Evolutionary conservation across 2,113 vertebrate species (phyloP).

Genomic region (Chrysochloris asiatica): DNA sequence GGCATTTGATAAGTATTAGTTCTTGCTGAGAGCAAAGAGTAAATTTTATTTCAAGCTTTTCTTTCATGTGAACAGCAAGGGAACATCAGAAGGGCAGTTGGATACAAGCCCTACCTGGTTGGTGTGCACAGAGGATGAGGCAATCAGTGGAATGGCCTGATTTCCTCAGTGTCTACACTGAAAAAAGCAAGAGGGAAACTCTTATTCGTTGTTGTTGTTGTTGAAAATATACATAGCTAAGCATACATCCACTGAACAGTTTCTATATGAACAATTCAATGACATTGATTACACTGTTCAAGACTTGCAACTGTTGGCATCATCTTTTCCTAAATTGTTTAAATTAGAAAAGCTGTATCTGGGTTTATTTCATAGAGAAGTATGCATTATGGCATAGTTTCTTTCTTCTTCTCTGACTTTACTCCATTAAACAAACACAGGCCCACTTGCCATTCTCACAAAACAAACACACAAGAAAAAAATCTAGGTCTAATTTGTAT

Average conservation of each 20-base stretch:
- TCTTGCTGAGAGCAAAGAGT: constrained; percentile 82
- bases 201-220: background rate
- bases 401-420: background rate
- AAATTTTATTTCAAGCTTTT: constrained; percentile 78
- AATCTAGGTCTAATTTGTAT: background rate
- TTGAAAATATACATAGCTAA: background rate
- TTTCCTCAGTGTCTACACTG: background rate
- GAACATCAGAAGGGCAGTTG: constrained; percentile 45
- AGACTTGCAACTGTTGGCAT: background rate
- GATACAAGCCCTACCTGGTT: background rate
- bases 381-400: background rate
- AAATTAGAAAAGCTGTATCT: background rate
- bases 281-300: background rate
- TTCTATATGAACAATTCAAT: background rate
- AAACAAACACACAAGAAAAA: background rate
- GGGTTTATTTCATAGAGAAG: background rate
- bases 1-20: constrained; percentile 82
- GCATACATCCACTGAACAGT: background rate
- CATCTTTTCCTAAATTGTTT: background rate
- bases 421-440: background rate
- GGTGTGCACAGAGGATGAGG: background rate
- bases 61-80: constrained; percentile 60
- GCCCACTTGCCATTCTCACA: background rate
- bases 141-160: background rate
- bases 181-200: background rate